These are phyloP conservation scores for Carposina sasakii DNA, from an alignment of 1,140 invertebrate species.

Conservation along the genomic window DNA sequence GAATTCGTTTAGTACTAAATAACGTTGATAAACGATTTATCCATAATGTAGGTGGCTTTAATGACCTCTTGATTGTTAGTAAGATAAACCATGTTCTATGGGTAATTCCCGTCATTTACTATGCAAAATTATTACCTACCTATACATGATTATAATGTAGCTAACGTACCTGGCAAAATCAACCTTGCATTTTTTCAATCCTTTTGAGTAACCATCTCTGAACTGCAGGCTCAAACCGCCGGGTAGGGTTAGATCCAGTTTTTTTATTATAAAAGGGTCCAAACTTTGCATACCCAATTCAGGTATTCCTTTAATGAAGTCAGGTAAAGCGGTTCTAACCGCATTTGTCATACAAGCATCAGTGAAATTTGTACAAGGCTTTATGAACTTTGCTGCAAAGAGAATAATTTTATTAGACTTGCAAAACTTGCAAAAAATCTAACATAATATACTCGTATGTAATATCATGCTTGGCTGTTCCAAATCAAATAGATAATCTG, in stretches of 20 bases:
- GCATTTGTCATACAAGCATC: constrained; percentile 27
- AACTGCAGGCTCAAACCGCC: constrained; percentile 30
- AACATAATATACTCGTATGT: too few relatives aligned
- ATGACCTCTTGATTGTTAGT: too few relatives aligned
- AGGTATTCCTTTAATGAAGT: constrained; percentile 22
- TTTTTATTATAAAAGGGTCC: constrained; percentile 33
- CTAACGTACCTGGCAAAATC: constrained; percentile 33
- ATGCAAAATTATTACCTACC: too few relatives aligned
- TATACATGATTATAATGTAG: too few relatives aligned
- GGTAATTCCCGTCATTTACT: too few relatives aligned
- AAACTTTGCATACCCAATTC: constrained; percentile 26
- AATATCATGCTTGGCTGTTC: too few relatives aligned
- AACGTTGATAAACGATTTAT: too few relatives aligned
- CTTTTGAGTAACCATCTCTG: constrained; percentile 26
- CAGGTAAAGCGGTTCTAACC: constrained; percentile 23
- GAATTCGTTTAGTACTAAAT: too few relatives aligned
- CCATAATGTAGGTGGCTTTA: too few relatives aligned
- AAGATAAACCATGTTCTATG: too few relatives aligned
- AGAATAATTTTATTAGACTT: background rate
- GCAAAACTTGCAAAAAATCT: too few relatives aligned
- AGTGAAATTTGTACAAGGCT: constrained; percentile 20
- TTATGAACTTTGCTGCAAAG: constrained; percentile 21
- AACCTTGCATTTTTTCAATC: constrained; percentile 30
- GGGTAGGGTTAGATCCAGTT: constrained; percentile 28
- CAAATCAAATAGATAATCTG: too few relatives aligned